Base-by-base conservation (phyloP, 1,140 invertebrate species). In the Ganaspis sp. region DNA sequence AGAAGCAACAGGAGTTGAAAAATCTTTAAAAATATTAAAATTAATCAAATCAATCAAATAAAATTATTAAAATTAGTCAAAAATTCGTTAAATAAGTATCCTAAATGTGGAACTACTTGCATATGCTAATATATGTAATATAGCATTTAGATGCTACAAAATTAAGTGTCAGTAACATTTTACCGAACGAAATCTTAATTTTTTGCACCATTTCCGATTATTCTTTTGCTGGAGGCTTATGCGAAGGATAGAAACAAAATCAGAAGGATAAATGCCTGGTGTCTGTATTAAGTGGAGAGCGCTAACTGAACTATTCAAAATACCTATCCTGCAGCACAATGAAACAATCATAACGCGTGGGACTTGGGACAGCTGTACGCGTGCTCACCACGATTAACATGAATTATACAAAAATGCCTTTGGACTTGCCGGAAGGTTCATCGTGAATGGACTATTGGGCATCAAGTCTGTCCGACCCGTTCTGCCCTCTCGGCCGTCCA, bases 341-440 rank as follows among this genome's bases (percentile, higher is more conserved):
- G n/a, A n/a, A n/a, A 80, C 80, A 85, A 85, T 84, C 76, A 84
- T 76, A 76, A 77, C 84, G 87, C 86, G 88, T 88, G 88, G 87
- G 88, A 89, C 88, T 90, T 86, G 76, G 83, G 84, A 88, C 88
- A 90, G 88, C 85, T 90, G 88, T 82, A 80, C 83, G 83, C 84
- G 83, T 85, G 84, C 85, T 84, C 78, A 70, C 80, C 83, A 88
- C 83, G 85, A 87, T 87, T 87, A 85, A 83, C 86, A 86, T 86
- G 85, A 87, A 87, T 88, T 89, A 89, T 88, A 86, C 83, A 87
- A 87, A n/a, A 89, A 86, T 84, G 86, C 83, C 76, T 40, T 78
- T 64, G 78, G 72, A 82, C 69, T 74, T 54, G 53, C 49, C 73
- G 73, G 70, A 76, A 72, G 64, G 76, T 77, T 71, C 72, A 69